Base-by-base conservation (phyloP, 2,797 vertebrate species). In the Thaleichthys pacificus region DNA sequence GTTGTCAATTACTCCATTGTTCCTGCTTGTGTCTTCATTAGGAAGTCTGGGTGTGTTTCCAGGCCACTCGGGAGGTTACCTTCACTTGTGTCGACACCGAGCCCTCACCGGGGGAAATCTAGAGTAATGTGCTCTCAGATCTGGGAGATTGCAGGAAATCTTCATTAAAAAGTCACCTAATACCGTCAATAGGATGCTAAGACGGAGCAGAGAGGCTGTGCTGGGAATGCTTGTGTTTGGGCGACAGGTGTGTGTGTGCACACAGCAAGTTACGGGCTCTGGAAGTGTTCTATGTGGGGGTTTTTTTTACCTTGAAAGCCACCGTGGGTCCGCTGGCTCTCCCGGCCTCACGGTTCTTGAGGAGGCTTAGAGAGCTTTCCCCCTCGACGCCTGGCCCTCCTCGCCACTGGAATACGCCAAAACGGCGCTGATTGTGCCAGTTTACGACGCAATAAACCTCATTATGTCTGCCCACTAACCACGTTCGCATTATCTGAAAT, bases 401-500 rank as follows among this genome's bases (percentile, higher is more conserved):
- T 88, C 66, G 21, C 26, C 51, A 66, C 84, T 68, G 66, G 79
- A 80, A 88, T 90, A 92, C 81, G 80, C 79, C 80, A 85, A 91
- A 78, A 70, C 3, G 75, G 79, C 38, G 68, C 85, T 85, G 88
- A 88, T 89, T 87, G 90, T 84, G 80, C 81, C 81, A 84, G 86
- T 91, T 91, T 90, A 88, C 85, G 89, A 87, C 88, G 87, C 73
- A 69, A 90, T 90, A 89, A 92, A 92, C 77, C 89, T 90, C 83
- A 91, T 93, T 91, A 90, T 87, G 85, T 86, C 86, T 85, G 86
- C 86, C 87, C 84, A 86, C 88, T 92, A 90, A 91, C 86, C 87
- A 86, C 87, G 83, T 89, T 82, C 78, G 73, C 86, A 85, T 89
- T 89, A 89, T 92, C 89, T 85, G 88, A 83, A 90, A 89, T 84